These are phyloP conservation scores for Cosmia pyralina DNA, from an alignment of 2,888 invertebrate genomes.

Conservation along the genomic window DNA sequence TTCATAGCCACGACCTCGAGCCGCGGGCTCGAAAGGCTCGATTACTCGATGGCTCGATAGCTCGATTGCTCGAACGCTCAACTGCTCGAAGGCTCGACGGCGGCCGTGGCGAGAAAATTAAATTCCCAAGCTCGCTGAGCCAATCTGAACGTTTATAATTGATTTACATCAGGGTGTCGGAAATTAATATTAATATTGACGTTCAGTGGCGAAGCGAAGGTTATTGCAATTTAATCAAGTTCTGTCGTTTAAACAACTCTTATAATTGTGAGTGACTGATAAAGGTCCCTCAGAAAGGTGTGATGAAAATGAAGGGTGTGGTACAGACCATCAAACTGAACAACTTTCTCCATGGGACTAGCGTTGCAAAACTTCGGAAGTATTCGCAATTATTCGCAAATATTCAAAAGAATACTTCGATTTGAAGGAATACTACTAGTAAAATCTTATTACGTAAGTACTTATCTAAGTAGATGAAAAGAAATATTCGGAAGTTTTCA, in stretches of 20 bases:
- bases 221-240: slow-evolving; percentile 15
- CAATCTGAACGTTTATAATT: slow-evolving; percentile 51
- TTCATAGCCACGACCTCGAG: slow-evolving; percentile 11
- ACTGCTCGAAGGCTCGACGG: slow-evolving; percentile 13
- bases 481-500: too few relatives aligned
- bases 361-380: too few relatives aligned
- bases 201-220: not conserved
- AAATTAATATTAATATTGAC: slow-evolving; percentile 39
- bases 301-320: too few relatives aligned
- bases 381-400: too few relatives aligned
- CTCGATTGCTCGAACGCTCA: not conserved
- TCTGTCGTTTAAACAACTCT: not conserved
- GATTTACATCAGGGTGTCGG: slow-evolving; percentile 39
- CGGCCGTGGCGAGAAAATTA: slow-evolving; percentile 17
- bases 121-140: slow-evolving; percentile 35
- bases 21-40: not conserved
- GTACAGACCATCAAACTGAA: too few relatives aligned
- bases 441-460: too few relatives aligned
- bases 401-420: too few relatives aligned
- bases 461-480: too few relatives aligned
- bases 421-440: too few relatives aligned
- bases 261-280: not conserved
- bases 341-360: too few relatives aligned
- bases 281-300: not conserved
- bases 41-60: slow-evolving; percentile 4